Evolutionary conservation across 2,797 vertebrate species (phyloP).

Genomic region (Hippocampus kuda): DNA sequence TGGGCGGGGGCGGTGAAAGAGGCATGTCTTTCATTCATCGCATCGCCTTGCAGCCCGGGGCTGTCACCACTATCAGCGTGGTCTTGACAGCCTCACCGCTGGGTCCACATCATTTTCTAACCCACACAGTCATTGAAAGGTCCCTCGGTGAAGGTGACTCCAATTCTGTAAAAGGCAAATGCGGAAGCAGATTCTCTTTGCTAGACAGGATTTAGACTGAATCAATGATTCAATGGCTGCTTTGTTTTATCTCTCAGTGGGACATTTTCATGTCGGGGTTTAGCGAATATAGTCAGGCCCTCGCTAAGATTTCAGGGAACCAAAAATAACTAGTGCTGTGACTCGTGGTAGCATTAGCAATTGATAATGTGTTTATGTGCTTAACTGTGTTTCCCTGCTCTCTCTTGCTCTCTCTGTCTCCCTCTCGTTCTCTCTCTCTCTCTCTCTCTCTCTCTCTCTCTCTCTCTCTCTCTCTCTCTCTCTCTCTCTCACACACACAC

Average conservation of each 20-base stretch:
- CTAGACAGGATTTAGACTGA: slow-evolving; percentile 26
- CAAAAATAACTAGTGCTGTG: slow-evolving; percentile 20
- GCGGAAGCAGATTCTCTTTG: slow-evolving; percentile 18
- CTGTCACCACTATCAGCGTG: slow-evolving; percentile 42
- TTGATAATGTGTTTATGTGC: slow-evolving; percentile 36
- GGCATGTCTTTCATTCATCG: slow-evolving; percentile 26
- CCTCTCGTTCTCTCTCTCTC: slow-evolving; percentile 37
- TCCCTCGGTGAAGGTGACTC: slow-evolving; percentile 47
- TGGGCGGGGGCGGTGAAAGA: slow-evolving; percentile 43
- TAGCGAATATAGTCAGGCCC: slow-evolving; percentile 14
- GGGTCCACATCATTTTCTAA: slow-evolving; percentile 37
- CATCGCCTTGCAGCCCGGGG: slow-evolving; percentile 19
- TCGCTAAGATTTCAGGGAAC: slow-evolving; percentile 18
- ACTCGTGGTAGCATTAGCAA: slow-evolving; percentile 29
- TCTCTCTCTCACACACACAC: too few species aligned
- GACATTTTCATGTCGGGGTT: slow-evolving; percentile 14
- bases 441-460: slow-evolving; percentile 37
- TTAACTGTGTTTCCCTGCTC: slow-evolving; percentile 29
- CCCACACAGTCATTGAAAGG: slow-evolving; percentile 31
- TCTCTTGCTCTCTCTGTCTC: slow-evolving; percentile 10
- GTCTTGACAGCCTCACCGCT: slow-evolving; percentile 27
- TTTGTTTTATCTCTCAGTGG: slow-evolving; percentile 21
- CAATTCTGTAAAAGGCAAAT: slow-evolving; percentile 20
- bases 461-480: too few species aligned
- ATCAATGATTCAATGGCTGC: slow-evolving; percentile 15